Base-by-base conservation (phyloP, 2,888 invertebrate species). In the Apotomis betuletana region DNA sequence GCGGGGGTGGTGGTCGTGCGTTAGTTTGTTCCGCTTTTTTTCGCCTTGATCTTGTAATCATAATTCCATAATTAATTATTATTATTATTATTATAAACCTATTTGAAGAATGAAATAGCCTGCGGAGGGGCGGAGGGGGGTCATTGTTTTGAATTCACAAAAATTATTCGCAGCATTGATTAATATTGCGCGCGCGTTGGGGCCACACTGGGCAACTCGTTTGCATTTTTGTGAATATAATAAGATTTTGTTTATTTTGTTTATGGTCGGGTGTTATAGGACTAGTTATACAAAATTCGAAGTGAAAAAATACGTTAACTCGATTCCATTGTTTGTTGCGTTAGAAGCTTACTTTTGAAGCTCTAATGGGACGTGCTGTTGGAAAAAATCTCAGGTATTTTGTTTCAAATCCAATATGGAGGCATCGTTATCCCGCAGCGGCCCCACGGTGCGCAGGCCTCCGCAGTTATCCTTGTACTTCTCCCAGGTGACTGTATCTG, bases 71-170 rank as follows among this genome's bases (percentile, higher is more conserved):
- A n/a, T n/a, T n/a, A n/a, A n/a, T n/a, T n/a, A n/a, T n/a, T n/a
- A n/a, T n/a, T n/a, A n/a, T n/a, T n/a, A n/a, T n/a, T n/a, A n/a
- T 52, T 68, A 54, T 60, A 59, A 54, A 54, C 52, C 54, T 55
- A 61, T 61, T 61, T 68, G 36, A 61, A 44, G 61, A 61, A 68
- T 55, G 44, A 55, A 46, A 54, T 60, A 44, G 44, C 13, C 10
- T 46, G 51, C 15, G 59, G 3, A 15, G 4, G 41, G 5, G 15
- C n/a, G 44, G 12, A 44, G 44, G 51, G 51, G 67, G 15, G 44
- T 27, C 54, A 61, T 68, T 68, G 68, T 68, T 68, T 55, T 61
- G 61, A 68, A 61, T 68, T 59, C 68, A 52, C 68, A 59, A 61
- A 44, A 68, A 54, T 68, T 13, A 68, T 68, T 68, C 61, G 54